A percentile compares a stretch with the other conserved stretches of the same genome.
phyloP scores from a whole-genome alignment of 2,888 invertebrate genomes.

The Conchocele bisecta region DNA sequence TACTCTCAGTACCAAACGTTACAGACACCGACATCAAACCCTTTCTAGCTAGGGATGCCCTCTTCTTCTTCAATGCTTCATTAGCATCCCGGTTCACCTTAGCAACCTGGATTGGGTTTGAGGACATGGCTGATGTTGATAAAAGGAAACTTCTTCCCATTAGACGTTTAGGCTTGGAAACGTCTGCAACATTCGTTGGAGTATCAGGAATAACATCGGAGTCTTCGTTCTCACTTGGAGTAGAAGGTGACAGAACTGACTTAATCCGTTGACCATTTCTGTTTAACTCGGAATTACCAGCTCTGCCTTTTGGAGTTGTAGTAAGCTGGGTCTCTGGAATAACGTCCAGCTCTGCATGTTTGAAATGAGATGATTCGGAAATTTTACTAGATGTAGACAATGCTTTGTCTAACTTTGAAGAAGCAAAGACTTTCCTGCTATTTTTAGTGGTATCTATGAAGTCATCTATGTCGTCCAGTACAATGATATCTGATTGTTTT shows the following conservation, averaged over 20 bases:
- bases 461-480: background rate
- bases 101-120: slow-evolving; percentile 64
- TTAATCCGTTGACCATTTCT: background rate
- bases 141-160: slow-evolving; percentile 69
- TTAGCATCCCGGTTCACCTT: slow-evolving; percentile 52
- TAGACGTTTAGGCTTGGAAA: slow-evolving; percentile 40
- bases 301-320: slow-evolving; percentile 39
- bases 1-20: background rate
- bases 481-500: background rate
- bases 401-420: background rate
- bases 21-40: slow-evolving; percentile 24
- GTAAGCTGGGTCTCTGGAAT: slow-evolving; percentile 66
- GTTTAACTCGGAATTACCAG: slow-evolving; percentile 11
- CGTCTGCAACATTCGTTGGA: slow-evolving; percentile 55
- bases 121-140: slow-evolving; percentile 41
- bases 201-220: slow-evolving; percentile 71
- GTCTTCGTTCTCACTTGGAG: slow-evolving; percentile 29
- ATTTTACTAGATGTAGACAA: background rate
- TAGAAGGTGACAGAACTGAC: slow-evolving; percentile 18
- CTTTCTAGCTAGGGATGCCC: slow-evolving; percentile 44
- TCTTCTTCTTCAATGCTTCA: slow-evolving; percentile 45
- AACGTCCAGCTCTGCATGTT: slow-evolving; percentile 13
- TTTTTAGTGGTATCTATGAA: background rate
- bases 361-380: background rate
- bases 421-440: background rate